A percentile compares a stretch with the other conserved stretches of the same genome.
Evolutionary conservation across 1,140 invertebrate species (phyloP).

Genomic region (Ceratoteleas bidentatus): DNA sequence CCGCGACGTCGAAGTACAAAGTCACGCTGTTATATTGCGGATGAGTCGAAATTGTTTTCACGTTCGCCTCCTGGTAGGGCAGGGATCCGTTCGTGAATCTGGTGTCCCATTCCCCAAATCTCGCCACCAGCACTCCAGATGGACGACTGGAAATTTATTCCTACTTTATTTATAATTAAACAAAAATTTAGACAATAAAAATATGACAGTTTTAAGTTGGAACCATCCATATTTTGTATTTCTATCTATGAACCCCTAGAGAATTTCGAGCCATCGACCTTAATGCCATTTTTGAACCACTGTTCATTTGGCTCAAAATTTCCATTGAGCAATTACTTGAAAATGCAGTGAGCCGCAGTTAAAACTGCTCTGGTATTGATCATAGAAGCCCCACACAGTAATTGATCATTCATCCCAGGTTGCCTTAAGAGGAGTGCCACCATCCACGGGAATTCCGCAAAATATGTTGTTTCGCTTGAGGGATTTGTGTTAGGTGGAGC

Average conservation of each 20-base stretch:
- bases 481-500: constrained; percentile 31
- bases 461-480: constrained; percentile 74
- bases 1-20: constrained; percentile 84
- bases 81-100: constrained; percentile 81
- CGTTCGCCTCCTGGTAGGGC: constrained; percentile 82
- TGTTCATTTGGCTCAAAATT: constrained; percentile 2
- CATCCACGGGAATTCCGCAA: constrained; percentile 84
- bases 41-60: constrained; percentile 79
- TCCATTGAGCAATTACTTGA: too few relatives aligned
- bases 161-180: too few relatives aligned
- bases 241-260: not conserved
- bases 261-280: not conserved
- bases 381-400: constrained; percentile 81
- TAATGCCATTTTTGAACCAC: too few relatives aligned
- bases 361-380: constrained; percentile 80
- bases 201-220: too few relatives aligned
- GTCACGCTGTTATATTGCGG: constrained; percentile 78
- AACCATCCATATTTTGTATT: too few relatives aligned
- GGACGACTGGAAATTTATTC: constrained; percentile 57
- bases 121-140: constrained; percentile 67
- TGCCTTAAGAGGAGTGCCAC: constrained; percentile 75
- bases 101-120: constrained; percentile 80
- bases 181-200: too few relatives aligned
- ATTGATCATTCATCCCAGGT: constrained; percentile 64
- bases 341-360: constrained; percentile 82